Evolutionary conservation across 2,888 invertebrate genomes (phyloP), one percentile per base, ranked within the genome.

Genomic region (Athrips mouffetella): DNA sequence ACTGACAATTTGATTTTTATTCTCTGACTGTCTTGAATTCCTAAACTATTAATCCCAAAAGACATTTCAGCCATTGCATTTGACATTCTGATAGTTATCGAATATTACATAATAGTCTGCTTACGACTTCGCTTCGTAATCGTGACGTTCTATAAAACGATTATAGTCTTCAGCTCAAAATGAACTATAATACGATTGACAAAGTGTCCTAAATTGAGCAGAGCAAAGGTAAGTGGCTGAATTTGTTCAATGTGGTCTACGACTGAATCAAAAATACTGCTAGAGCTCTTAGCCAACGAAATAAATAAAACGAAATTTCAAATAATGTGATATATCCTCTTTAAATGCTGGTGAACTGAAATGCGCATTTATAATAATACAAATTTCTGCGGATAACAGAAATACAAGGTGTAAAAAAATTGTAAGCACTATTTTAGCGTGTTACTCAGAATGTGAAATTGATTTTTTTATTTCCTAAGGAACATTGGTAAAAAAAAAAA

Each of bases 61-160:
- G 51, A 52, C 49, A 49, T 49, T 49, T 15, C 25, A 11, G 23
- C 47, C 52, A 56, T 57, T 59, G 62, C 54, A 56, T 62, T 59
- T 64, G 62, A 62, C 62, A 61, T 64, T 58, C 53, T 50, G 57
- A 59, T 62, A 60, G 58, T 33, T 33, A 33, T 15, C 16, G 33
- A 33, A 11, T 39, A 18, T 21, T 39, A 8, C n/a, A 21, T 39
- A 21, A 20, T 21, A n/a, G 21, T 18, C 55, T 55, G 58, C 52
- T 49, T 45, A 54, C 56, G 33, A 11, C 33, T 10, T 10, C n/a
- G 27, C 51, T 53, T 35, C 18, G 35, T 16, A 35, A 35, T 35
- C 27, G 18, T 35, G 18, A 35, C 15, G 35, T n/a, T n/a, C 55
- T 54, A 51, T 48, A 51, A 53, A 55, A 55, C 55, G 58, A 65